Base-by-base conservation (phyloP, 2,888 invertebrate species). In the Therioaphis trifolii region DNA sequence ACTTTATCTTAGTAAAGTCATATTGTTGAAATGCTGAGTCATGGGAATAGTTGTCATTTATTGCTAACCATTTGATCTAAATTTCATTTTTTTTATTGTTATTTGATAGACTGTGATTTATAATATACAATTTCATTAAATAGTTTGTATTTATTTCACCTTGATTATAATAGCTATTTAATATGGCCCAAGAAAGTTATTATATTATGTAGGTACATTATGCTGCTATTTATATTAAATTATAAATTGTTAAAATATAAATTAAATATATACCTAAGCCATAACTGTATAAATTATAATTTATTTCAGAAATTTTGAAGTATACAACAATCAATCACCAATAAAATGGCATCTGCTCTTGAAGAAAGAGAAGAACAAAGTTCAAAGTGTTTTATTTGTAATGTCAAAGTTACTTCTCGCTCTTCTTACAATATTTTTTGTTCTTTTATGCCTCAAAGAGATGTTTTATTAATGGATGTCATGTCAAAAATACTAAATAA, bases 311-410 rank as follows among this genome's bases (percentile, higher is more conserved):
- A 11, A 40, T 69, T 69, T 68, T 12, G 21, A 12, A 68, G 3
- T 52, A 15, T 21, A 49, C 5, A 68, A 18, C 14, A 49, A 27
- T 1, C 11, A 29, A 29, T 40, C 58, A 18, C 21, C 24, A 18
- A 4, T 52, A 66, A 40, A 24, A 82, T 82, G 82, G 35, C 82
- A n/a, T 74, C 74, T 52, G 66, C 82, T 7, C 63, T 82, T 74
- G 74, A 82, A 74, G 82, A 82, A 74, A 74, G 82, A 72, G 82
- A 82, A 74, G 82, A 74, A 63, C 82, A 52, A 40, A 82, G 74
- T 63, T 82, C 74, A 40, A 82, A 74, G 63, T 82, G 82, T 52
- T 82, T 82, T 74, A 40, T 82, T 21, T 82, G 82, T 49, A 82
- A 82, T 82, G 21, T 82, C 0, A 82, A 74, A 82, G 74, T 82